phyloP scores from a whole-genome alignment of 2,113 vertebrate species.

The Crotalus helleri region DNA sequence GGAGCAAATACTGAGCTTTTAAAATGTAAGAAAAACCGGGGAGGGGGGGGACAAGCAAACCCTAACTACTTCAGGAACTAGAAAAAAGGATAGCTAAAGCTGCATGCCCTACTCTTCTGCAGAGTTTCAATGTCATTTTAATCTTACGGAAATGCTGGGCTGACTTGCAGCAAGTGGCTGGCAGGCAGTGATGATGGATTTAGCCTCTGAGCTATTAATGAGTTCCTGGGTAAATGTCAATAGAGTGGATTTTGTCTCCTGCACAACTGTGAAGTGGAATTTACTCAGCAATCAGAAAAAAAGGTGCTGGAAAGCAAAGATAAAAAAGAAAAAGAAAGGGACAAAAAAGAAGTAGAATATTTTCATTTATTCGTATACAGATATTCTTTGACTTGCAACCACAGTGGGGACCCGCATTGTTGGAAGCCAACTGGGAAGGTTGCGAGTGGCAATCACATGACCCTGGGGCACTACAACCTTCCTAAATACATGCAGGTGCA shows the following conservation, averaged over 20 bases:
- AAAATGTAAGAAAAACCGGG: not conserved
- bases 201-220: slow-evolving; percentile 9
- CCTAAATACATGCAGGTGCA: not conserved
- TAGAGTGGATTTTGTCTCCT: slow-evolving; percentile 9
- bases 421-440: not conserved
- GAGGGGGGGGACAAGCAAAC: not conserved
- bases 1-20: not conserved
- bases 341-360: not conserved
- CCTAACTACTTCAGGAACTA: not conserved
- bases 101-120: not conserved
- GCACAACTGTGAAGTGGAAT: not conserved
- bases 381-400: not conserved
- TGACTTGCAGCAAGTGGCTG: not conserved
- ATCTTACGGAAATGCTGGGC: not conserved
- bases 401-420: not conserved
- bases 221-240: slow-evolving; percentile 15
- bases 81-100: not conserved
- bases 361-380: not conserved
- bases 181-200: slow-evolving; percentile 22
- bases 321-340: not conserved
- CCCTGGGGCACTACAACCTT: not conserved
- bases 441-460: not conserved
- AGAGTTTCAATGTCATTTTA: slow-evolving; percentile 12
- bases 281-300: not conserved
- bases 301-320: not conserved